phyloP scores from a whole-genome alignment of 2,888 invertebrate species.

The Perdita meconis region DNA sequence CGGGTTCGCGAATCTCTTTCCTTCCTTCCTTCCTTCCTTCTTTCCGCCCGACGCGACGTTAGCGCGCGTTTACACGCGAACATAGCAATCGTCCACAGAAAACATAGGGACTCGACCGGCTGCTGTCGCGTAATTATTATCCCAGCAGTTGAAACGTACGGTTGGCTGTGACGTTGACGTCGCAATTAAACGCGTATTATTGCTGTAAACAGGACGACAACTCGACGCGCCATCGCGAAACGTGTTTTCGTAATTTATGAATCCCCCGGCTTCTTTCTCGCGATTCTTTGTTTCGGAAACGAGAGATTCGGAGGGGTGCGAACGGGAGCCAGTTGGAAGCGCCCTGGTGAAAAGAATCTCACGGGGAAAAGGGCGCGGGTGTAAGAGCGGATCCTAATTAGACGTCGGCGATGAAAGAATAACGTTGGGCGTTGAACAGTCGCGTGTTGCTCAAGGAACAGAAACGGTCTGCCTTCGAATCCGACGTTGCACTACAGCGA shows the following conservation, averaged over 20 bases:
- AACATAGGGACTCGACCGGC: background rate
- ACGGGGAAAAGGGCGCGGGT: background rate
- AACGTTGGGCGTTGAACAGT: slow-evolving; percentile 21
- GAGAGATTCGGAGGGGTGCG: background rate
- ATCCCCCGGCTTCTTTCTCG: slow-evolving; percentile 22
- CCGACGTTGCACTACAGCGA: slow-evolving; percentile 4
- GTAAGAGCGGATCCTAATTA: slow-evolving; percentile 60
- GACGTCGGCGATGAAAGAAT: slow-evolving; percentile 32
- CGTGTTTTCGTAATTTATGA: slow-evolving; percentile 61
- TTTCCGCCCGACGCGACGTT: too few species aligned
- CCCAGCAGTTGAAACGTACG: slow-evolving; percentile 38
- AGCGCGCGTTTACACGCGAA: background rate
- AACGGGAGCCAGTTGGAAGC: background rate
- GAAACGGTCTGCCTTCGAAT: background rate
- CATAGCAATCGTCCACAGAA: background rate
- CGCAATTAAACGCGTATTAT: slow-evolving; percentile 69
- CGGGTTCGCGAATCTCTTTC: slow-evolving; percentile 1
- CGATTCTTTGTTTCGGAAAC: slow-evolving; percentile 24
- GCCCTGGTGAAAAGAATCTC: background rate
- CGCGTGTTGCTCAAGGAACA: background rate
- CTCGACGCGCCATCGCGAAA: slow-evolving; percentile 31
- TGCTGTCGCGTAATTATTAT: slow-evolving; percentile 59
- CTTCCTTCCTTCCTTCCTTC: slow-evolving; percentile 23
- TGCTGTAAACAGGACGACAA: slow-evolving; percentile 57
- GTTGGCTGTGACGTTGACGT: slow-evolving; percentile 57